These are phyloP conservation scores for Tenualosa thibaudeaui DNA, from an alignment of 2,797 vertebrate species.

Conservation along the genomic window DNA sequence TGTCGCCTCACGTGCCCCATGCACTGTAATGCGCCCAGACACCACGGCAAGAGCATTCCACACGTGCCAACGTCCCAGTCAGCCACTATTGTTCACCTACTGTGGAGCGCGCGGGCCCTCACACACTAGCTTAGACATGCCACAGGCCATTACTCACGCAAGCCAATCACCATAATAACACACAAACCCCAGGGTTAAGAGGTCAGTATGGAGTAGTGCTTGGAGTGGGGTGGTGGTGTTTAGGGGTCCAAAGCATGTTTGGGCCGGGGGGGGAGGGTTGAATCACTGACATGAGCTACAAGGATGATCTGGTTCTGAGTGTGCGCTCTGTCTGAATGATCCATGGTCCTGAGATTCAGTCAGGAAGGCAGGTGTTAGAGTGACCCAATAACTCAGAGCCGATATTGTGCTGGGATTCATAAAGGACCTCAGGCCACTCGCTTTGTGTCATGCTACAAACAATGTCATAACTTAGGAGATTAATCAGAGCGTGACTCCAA, in stretches of 20 bases:
- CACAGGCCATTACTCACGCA: background rate
- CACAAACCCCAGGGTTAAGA: background rate
- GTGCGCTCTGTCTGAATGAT: background rate
- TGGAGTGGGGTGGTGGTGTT: too few relatives aligned
- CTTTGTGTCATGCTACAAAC: background rate
- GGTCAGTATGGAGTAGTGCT: background rate
- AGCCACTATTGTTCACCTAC: background rate
- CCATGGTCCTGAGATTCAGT: background rate
- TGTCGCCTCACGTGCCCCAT: background rate
- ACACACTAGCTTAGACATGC: background rate
- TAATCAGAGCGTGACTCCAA: background rate
- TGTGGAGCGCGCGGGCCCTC: background rate
- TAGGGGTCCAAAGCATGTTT: background rate
- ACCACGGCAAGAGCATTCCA: constrained; percentile 19
- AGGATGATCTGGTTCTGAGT: background rate
- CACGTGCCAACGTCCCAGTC: constrained; percentile 18
- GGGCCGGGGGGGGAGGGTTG: background rate
- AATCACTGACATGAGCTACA: background rate
- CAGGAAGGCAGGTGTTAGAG: background rate
- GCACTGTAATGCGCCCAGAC: background rate
- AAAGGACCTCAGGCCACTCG: background rate
- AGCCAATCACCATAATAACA: background rate
- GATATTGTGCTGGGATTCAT: background rate
- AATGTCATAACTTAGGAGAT: too few relatives aligned
- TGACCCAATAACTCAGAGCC: background rate